Evolutionary conservation across 1,140 invertebrate genomes (phyloP), one percentile per base, ranked within the genome.

Genomic region (Pogonognathellus flavescens): DNA sequence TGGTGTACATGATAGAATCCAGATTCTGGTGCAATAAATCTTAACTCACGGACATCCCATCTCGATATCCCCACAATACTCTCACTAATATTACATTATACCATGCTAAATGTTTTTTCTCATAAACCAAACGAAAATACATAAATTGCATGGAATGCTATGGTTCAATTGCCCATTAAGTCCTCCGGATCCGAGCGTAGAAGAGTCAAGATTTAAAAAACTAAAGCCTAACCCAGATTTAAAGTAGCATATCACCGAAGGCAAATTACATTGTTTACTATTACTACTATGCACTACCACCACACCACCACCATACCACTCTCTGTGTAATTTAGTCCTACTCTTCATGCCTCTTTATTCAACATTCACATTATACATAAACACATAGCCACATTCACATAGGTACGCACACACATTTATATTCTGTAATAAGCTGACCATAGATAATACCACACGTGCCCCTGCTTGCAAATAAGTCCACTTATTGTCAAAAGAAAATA

Each of bases 161-260:
- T 41, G 66, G 22, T 50, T 18, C 14, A 25, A 76, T n/a, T 49
- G 14, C n/a, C 8, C 41, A 50, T 76, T 16, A 13, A 16, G 70
- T 49, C 16, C 66, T 41, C 59, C 14, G 8, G 59, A 72, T 16
- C 31, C 70, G n/a, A 76, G 70, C n/a, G 2, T 2, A 57, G n/a
- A 57, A 57, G 53, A 57, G n/a, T 57, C 11, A n/a, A 57, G n/a
- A n/a, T 14, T 13, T 14, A 50, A 76, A 76, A 76, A 76, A 41
- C 25, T 76, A 41, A 8, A 66, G 70, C 70, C 70, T 76, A 76
- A 76, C 70, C 70, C 70, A 76, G 49, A 76, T 76, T 76, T 76
- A 50, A 76, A 76, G 70, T 76, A 76, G 70, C 70, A n/a, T 49
- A 20, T 76, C 25, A 76, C 70, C 70, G 31, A 76, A 50, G 70